phyloP scores from a whole-genome alignment of 2,797 vertebrate genomes.

The Tragopan temminckii region DNA sequence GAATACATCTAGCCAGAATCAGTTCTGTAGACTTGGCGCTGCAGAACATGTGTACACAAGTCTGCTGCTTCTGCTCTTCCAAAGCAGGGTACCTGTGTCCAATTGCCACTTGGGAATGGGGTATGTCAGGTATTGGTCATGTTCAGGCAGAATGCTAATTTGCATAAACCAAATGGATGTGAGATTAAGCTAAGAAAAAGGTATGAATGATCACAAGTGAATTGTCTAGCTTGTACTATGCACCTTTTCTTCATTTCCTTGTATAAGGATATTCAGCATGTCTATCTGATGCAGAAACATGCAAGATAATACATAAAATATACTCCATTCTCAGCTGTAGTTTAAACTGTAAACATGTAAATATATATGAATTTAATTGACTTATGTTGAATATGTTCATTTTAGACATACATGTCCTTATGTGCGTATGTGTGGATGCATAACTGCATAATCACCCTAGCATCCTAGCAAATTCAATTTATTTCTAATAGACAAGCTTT shows the following conservation, averaged over 20 bases:
- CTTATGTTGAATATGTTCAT: not conserved
- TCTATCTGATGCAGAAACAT: not conserved
- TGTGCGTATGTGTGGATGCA: not conserved
- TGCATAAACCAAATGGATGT: fast-evolving
- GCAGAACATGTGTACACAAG: not conserved
- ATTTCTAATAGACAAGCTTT: not conserved
- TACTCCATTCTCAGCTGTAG: not conserved
- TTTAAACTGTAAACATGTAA: not conserved
- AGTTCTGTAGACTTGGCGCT: not conserved
- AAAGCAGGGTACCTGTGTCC: not conserved
- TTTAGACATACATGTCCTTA: not conserved
- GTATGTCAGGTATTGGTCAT: not conserved
- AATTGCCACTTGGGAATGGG: not conserved
- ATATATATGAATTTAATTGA: not conserved
- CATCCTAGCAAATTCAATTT: slow-evolving; percentile 36
- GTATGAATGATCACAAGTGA: not conserved
- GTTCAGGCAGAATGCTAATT: not conserved
- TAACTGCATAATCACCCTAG: not conserved
- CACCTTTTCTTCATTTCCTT: not conserved
- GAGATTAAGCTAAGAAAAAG: not conserved
- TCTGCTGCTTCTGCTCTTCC: not conserved
- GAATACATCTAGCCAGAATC: not conserved
- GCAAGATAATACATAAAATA: not conserved
- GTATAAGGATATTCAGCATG: fast-evolving
- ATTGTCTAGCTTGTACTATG: not conserved